Evolutionary conservation across 2,888 invertebrate genomes (phyloP).

Genomic region (Coenonympha arcania): DNA sequence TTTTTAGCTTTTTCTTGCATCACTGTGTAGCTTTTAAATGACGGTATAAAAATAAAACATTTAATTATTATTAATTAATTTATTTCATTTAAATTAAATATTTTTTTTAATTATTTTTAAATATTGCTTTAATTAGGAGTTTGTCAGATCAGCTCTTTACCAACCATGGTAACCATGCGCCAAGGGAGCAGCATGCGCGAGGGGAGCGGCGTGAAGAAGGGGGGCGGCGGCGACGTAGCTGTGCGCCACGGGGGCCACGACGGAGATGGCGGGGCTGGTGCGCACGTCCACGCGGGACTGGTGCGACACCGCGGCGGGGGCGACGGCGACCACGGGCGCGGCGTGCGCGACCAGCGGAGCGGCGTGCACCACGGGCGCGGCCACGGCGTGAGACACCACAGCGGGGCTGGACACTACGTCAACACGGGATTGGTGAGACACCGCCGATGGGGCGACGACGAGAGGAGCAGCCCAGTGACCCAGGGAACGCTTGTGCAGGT

Average conservation of each 20-base stretch:
- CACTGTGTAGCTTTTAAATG: background rate
- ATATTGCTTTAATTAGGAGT: slow-evolving; percentile 37
- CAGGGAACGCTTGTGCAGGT: slow-evolving; percentile 36
- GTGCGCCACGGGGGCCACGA: slow-evolving; percentile 39
- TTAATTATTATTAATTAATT: slow-evolving; percentile 11
- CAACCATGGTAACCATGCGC: slow-evolving; percentile 46
- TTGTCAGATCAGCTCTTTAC: slow-evolving; percentile 59
- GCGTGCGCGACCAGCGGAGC: slow-evolving; percentile 35
- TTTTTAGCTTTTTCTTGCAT: too few species aligned
- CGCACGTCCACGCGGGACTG: slow-evolving; percentile 50
- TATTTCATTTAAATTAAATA: slow-evolving; percentile 22
- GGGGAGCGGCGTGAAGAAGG: slow-evolving; percentile 47
- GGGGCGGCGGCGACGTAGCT: slow-evolving; percentile 39
- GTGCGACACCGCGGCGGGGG: slow-evolving; percentile 48
- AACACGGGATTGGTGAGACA: slow-evolving; percentile 70
- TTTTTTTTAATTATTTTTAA: slow-evolving; percentile 21
- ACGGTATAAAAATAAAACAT: slow-evolving; percentile 7
- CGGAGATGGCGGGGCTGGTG: slow-evolving; percentile 41
- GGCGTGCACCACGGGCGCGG: slow-evolving; percentile 37
- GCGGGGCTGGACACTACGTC: slow-evolving; percentile 40
- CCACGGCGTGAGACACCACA: slow-evolving; percentile 32
- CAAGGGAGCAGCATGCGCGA: slow-evolving; percentile 35
- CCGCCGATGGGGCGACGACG: slow-evolving; percentile 57
- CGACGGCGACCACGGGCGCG: slow-evolving; percentile 29
- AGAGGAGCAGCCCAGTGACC: slow-evolving; percentile 40